Evolutionary conservation across 2,888 invertebrate species (phyloP).

Genomic region (Pseudococcus jackbeardsleyi): DNA sequence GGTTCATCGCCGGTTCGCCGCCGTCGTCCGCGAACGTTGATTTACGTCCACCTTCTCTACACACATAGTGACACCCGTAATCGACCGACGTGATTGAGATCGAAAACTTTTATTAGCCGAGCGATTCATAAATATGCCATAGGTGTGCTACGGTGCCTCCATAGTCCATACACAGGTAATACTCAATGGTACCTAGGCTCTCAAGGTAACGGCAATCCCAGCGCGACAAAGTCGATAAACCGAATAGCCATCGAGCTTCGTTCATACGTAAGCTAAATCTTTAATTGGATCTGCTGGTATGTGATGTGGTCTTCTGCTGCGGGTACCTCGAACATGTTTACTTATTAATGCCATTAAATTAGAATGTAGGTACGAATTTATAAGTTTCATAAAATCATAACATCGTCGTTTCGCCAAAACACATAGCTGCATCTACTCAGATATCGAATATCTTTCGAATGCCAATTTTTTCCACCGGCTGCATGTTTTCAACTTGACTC

Average conservation of each 20-base stretch:
- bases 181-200: background rate
- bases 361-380: background rate
- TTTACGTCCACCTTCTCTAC: background rate
- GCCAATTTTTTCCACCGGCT: background rate
- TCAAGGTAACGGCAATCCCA: slow-evolving; percentile 13
- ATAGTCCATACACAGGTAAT: background rate
- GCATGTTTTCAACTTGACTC: background rate
- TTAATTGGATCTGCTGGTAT: slow-evolving; percentile 7
- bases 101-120: slow-evolving; percentile 36
- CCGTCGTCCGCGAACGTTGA: background rate
- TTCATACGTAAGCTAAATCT: background rate
- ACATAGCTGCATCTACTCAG: background rate
- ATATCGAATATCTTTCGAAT: background rate
- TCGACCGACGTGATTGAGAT: slow-evolving; percentile 26
- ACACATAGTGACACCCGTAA: background rate
- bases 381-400: background rate
- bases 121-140: slow-evolving; percentile 39
- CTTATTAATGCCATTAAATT: background rate
- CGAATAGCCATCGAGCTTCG: background rate
- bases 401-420: background rate
- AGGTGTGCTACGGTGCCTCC: background rate
- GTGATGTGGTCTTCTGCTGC: background rate
- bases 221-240: slow-evolving; percentile 14
- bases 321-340: background rate
- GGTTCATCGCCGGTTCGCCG: background rate